A percentile compares a stretch with the other conserved stretches of the same genome.
Evolutionary conservation across 2,888 invertebrate genomes (phyloP).

Genomic region (Aethes cnicana): DNA sequence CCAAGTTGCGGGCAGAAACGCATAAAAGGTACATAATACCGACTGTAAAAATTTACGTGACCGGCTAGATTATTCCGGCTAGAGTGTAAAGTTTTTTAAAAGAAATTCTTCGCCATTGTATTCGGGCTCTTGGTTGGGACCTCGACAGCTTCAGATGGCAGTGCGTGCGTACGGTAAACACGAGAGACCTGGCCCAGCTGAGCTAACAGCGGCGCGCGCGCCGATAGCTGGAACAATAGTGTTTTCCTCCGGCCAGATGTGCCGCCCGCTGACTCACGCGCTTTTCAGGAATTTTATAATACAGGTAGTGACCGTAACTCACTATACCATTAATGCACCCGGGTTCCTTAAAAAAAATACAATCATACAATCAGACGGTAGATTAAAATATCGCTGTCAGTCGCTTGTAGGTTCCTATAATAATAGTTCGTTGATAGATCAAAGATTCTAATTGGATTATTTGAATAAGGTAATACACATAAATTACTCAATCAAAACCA

Average conservation of each 20-base stretch:
- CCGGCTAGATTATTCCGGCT: no score
- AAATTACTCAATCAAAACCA: no score
- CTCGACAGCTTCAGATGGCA: background rate
- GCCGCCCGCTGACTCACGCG: conserved; percentile 34
- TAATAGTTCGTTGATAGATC: background rate
- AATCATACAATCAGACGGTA: background rate
- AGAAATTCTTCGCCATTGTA: background rate
- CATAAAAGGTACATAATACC: no score
- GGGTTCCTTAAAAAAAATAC: background rate
- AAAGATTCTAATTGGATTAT: no score
- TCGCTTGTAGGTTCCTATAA: no score
- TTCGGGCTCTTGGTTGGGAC: background rate
- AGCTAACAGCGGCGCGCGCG: conserved; percentile 19
- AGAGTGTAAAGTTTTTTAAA: no score
- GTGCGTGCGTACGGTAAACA: background rate
- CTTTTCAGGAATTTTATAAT: conserved; percentile 50
- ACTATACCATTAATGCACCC: background rate
- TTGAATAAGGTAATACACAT: no score
- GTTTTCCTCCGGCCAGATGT: conserved; percentile 38
- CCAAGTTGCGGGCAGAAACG: no score
- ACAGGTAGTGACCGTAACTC: conserved; percentile 25
- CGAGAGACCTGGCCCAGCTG: background rate
- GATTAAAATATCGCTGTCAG: no score
- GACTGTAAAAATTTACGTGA: background rate
- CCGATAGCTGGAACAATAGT: conserved; percentile 40